These are phyloP conservation scores for Bactericera cockerelli DNA, from an alignment of 1,140 invertebrate species.

Conservation along the genomic window DNA sequence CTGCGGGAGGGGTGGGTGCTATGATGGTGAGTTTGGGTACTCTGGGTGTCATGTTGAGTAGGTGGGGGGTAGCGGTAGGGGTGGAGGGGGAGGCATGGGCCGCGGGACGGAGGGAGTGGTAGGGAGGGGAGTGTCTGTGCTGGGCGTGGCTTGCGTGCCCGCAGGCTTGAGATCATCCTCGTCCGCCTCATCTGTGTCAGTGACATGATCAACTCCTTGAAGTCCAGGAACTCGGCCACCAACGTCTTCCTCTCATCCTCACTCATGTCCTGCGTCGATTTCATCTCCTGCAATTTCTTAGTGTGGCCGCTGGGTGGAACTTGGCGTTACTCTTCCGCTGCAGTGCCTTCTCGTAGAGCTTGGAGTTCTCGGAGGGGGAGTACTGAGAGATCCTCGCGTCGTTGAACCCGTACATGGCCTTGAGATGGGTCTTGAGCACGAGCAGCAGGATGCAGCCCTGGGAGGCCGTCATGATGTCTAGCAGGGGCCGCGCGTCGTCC, in stretches of 20 bases:
- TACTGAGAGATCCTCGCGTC: slow-evolving; percentile 92
- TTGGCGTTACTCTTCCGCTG: slow-evolving; percentile 57
- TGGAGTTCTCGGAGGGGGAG: slow-evolving; percentile 84
- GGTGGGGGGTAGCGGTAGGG: neutral
- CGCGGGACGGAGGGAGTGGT: neutral
- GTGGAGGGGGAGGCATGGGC: neutral
- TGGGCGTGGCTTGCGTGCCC: slow-evolving; percentile 10
- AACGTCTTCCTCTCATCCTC: slow-evolving; percentile 54
- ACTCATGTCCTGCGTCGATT: slow-evolving; percentile 40
- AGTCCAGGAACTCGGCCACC: slow-evolving; percentile 81
- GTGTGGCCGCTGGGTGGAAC: slow-evolving; percentile 76
- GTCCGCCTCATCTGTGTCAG: slow-evolving; percentile 75
- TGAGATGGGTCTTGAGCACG: slow-evolving; percentile 83
- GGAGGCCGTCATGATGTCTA: slow-evolving; percentile 71
- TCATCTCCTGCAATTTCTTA: slow-evolving; percentile 49
- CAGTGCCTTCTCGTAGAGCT: slow-evolving; percentile 89
- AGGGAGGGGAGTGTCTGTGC: slow-evolving; percentile 8
- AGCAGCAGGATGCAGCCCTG: slow-evolving; percentile 87
- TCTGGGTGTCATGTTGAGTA: slow-evolving; percentile 28
- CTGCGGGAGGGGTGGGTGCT: slow-evolving; percentile 31
- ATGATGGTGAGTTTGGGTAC: slow-evolving; percentile 39
- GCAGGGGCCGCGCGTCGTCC: slow-evolving; percentile 52
- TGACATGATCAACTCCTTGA: slow-evolving; percentile 80
- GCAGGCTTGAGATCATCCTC: slow-evolving; percentile 38
- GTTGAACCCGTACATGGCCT: slow-evolving; percentile 86